Evolutionary conservation across 2,113 vertebrate species (phyloP).

Genomic region (Sphyrna mokarran): DNA sequence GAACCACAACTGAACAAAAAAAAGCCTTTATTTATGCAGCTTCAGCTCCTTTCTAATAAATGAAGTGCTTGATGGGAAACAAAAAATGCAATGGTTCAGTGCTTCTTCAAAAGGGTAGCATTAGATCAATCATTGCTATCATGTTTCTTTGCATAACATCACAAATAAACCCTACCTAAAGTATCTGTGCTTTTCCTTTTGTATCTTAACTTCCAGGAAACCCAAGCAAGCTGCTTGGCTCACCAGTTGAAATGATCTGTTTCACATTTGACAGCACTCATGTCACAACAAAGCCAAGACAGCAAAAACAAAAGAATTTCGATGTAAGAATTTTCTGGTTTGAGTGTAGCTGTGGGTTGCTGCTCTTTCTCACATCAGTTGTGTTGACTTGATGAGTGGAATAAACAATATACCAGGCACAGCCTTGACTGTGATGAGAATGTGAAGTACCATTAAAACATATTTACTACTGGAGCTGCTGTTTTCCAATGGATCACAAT

Average conservation of each 20-base stretch:
- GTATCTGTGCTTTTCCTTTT: neutral
- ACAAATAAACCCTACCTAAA: neutral
- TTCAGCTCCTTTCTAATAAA: neutral
- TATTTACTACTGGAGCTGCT: neutral
- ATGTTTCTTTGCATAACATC: neutral
- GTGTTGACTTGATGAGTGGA: neutral
- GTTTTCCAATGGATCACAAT: neutral
- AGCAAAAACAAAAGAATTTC: neutral
- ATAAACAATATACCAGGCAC: neutral
- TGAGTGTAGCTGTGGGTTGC: neutral
- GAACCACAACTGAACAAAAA: too few relatives aligned
- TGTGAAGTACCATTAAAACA: neutral
- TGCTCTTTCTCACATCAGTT: neutral
- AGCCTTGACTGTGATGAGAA: neutral
- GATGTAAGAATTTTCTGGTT: neutral
- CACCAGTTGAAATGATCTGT: neutral
- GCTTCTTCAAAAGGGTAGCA: neutral
- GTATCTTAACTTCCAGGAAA: slow-evolving; percentile 7
- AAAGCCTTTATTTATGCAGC: neutral
- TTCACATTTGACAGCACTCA: neutral
- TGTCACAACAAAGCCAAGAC: neutral
- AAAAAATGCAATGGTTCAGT: neutral
- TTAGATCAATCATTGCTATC: neutral
- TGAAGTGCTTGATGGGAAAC: neutral
- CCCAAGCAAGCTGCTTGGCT: neutral